Evolutionary conservation across 2,888 invertebrate species (phyloP).

Genomic region (Metallyticus violacea): DNA sequence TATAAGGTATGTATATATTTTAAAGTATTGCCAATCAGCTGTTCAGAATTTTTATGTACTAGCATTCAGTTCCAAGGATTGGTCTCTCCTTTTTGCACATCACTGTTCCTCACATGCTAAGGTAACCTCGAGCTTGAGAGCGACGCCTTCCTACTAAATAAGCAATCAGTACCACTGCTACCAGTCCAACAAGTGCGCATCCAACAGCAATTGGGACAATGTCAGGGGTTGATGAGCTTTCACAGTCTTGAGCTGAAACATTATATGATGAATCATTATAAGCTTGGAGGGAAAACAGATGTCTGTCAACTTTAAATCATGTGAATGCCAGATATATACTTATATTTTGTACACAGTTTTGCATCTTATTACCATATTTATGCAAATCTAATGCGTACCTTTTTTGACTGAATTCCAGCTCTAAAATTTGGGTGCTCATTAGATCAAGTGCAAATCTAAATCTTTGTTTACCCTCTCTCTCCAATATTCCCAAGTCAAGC

Average conservation of each 20-base stretch:
- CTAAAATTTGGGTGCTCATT: no score
- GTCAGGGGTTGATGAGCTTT: constrained; percentile 72
- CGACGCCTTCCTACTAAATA: constrained; percentile 90
- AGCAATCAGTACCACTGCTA: constrained; percentile 86
- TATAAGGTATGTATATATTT: background rate
- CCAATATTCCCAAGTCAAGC: no score
- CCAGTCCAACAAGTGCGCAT: constrained; percentile 83
- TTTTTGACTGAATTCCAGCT: no score
- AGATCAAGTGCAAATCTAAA: no score
- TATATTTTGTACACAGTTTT: no score
- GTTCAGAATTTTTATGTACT: background rate
- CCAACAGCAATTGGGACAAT: constrained; percentile 97
- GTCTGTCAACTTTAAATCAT: no score
- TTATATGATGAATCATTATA: no score
- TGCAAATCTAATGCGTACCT: no score
- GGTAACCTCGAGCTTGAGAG: constrained; percentile 78
- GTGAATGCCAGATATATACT: no score
- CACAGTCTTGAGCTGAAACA: constrained; percentile 68
- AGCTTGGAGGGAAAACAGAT: no score
- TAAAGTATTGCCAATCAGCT: background rate
- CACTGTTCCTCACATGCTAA: constrained; percentile 69
- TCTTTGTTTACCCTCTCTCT: no score
- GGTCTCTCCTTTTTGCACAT: background rate
- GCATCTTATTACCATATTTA: no score
- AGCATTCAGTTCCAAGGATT: background rate